Evolutionary conservation across 1,140 invertebrate species (phyloP).

Genomic region (Vanessa tameamea): DNA sequence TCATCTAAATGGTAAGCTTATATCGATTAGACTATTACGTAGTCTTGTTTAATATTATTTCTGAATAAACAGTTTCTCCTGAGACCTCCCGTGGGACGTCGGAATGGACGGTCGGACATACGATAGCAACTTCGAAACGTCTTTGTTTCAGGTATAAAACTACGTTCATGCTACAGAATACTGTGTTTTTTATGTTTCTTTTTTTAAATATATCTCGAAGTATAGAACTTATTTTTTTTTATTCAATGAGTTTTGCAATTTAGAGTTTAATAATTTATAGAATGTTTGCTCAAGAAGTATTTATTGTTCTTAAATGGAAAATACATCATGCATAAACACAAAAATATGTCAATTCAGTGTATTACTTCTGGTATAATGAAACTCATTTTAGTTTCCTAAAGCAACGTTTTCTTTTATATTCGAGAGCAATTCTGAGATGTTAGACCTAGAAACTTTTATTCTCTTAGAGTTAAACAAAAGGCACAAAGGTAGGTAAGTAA

Average conservation of each 20-base stretch:
- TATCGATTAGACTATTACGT: conserved; percentile 5
- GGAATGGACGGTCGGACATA: conserved; percentile 24
- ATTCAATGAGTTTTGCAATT: too few relatives aligned
- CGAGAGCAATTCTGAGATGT: too few relatives aligned
- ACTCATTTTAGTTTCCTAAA: neutral
- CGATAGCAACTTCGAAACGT: conserved; percentile 28
- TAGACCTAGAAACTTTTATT: too few relatives aligned
- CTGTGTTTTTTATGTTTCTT: neutral
- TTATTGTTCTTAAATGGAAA: too few relatives aligned
- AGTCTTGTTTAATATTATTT: conserved; percentile 26
- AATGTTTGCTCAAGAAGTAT: too few relatives aligned
- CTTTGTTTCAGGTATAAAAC: conserved; percentile 27
- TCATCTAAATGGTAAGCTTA: neutral
- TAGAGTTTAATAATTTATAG: too few relatives aligned
- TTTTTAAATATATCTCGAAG: neutral
- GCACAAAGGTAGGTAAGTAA: too few relatives aligned
- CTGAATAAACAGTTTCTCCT: conserved; percentile 23
- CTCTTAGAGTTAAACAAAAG: too few relatives aligned
- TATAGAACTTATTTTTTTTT: too few relatives aligned
- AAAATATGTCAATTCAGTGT: too few relatives aligned
- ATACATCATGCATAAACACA: too few relatives aligned
- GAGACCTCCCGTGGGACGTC: conserved; percentile 26
- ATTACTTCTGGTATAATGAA: neutral
- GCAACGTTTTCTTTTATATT: too few relatives aligned
- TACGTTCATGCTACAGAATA: neutral